These are phyloP conservation scores for Tapirus indicus DNA, from an alignment of 2,797 vertebrate genomes.

Conservation along the genomic window DNA sequence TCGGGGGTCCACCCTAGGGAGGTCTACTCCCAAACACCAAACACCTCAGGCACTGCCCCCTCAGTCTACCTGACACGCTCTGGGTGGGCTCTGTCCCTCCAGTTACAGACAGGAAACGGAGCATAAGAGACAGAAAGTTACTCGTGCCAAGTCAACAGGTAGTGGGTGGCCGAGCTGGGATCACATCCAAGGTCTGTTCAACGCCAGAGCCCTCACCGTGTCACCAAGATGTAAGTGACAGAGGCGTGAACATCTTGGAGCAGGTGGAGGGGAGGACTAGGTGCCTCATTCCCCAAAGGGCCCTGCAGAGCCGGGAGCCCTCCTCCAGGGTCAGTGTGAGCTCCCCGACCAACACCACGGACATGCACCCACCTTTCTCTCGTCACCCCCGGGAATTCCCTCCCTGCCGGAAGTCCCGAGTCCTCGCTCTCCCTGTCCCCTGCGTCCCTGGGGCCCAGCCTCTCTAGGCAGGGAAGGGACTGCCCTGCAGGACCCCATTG, in stretches of 20 bases:
- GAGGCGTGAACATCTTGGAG: background rate
- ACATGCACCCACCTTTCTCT: no score
- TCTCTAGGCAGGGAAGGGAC: background rate
- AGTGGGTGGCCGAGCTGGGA: background rate
- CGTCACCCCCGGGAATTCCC: no score
- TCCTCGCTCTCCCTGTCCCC: no score
- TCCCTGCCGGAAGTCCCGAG: no score
- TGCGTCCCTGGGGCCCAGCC: no score
- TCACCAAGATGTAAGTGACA: fast-evolving
- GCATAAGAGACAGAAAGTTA: background rate
- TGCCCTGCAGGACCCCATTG: fast-evolving
- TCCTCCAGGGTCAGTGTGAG: no score
- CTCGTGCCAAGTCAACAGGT: no score
- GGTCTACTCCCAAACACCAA: no score
- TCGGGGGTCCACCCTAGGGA: fast-evolving
- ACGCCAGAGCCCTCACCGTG: fast-evolving
- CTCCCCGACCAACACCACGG: no score
- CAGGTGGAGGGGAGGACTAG: no score
- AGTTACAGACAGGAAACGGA: background rate
- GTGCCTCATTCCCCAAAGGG: no score
- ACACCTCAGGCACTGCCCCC: fast-evolving
- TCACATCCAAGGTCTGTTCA: background rate
- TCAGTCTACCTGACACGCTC: fast-evolving
- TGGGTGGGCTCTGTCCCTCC: background rate
- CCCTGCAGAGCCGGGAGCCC: no score